phyloP scores from a whole-genome alignment of 2,888 invertebrate species.

The Tipula lateralis region DNA sequence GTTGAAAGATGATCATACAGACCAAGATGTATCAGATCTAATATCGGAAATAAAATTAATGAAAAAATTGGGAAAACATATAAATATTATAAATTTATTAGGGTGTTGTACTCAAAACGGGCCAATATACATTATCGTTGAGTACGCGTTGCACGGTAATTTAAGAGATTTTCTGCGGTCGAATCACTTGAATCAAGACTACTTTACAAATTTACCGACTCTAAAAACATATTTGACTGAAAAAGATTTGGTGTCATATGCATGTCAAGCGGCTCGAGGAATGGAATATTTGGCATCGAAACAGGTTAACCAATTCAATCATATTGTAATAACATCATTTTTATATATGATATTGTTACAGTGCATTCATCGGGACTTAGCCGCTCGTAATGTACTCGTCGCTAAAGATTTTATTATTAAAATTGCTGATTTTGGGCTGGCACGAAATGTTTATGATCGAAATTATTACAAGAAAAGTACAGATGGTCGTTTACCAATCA shows the following conservation, averaged over 20 bases:
- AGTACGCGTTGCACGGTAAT: slow-evolving; percentile 88
- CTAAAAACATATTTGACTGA: slow-evolving; percentile 56
- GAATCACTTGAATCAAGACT: slow-evolving; percentile 49
- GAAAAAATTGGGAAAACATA: slow-evolving; percentile 97
- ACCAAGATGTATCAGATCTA: slow-evolving; percentile 92
- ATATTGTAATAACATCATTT: background rate
- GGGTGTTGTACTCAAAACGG: slow-evolving; percentile 96
- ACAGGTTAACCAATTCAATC: slow-evolving; percentile 57
- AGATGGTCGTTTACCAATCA: slow-evolving; percentile 94
- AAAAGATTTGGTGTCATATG: slow-evolving; percentile 92
- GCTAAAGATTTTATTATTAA: slow-evolving; percentile 90
- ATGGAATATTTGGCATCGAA: slow-evolving; percentile 97
- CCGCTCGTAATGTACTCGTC: slow-evolving; percentile 94
- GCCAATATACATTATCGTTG: slow-evolving; percentile 80
- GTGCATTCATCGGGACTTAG: slow-evolving; percentile 96
- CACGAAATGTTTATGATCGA: slow-evolving; percentile 88
- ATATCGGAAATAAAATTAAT: slow-evolving; percentile 99
- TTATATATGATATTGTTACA: slow-evolving; percentile 43
- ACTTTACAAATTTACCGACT: background rate
- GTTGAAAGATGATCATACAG: slow-evolving; percentile 97
- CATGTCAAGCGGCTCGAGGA: slow-evolving; percentile 93
- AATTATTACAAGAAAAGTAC: slow-evolving; percentile 96
- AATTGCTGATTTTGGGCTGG: slow-evolving; percentile 97
- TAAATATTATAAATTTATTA: slow-evolving; percentile 95
- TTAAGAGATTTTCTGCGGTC: slow-evolving; percentile 87